Conservation (phyloP, 2,888 invertebrate species). For the Syrphus vitripennis region DNA sequence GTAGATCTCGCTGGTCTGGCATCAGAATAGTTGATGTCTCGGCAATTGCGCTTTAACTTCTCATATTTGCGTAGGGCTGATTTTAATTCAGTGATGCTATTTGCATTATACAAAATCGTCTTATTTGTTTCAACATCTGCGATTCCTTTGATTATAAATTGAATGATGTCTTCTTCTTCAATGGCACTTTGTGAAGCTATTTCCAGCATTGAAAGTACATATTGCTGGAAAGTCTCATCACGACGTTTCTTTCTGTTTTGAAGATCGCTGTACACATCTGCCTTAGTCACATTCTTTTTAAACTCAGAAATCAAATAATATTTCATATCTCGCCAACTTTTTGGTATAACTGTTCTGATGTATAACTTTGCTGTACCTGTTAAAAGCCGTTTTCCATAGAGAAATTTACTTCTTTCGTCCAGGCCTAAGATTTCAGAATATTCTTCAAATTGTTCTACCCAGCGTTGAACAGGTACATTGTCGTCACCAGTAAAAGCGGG, state of each 20-base stretch:
- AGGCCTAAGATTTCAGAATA: neutral
- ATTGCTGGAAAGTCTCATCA: conserved; percentile 13
- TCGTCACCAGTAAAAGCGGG: neutral
- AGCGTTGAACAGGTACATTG: neutral
- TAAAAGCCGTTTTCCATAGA: conserved; percentile 2
- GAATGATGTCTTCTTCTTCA: too few species aligned
- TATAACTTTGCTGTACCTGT: conserved; percentile 7
- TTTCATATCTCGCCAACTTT: conserved; percentile 1
- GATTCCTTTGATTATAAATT: too few species aligned
- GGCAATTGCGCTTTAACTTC: neutral
- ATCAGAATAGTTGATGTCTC: too few species aligned
- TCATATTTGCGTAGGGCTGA: neutral
- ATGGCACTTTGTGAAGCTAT: neutral
- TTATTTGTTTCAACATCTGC: too few species aligned
- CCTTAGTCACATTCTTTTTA: neutral
- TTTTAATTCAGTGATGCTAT: neutral
- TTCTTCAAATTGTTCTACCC: neutral
- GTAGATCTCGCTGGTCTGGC: neutral
- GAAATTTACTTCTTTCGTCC: neutral
- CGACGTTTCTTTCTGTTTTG: conserved; percentile 10
- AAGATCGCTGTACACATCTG: conserved; percentile 13
- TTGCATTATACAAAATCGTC: too few species aligned
- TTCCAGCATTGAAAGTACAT: neutral
- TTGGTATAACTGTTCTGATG: conserved; percentile 1
- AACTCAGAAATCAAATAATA: neutral